Evolutionary conservation across 64 coral and sea anemone genomes (phyloP), one percentile per base, ranked within the genome.

Genomic region (Actinia tenebrosa): DNA sequence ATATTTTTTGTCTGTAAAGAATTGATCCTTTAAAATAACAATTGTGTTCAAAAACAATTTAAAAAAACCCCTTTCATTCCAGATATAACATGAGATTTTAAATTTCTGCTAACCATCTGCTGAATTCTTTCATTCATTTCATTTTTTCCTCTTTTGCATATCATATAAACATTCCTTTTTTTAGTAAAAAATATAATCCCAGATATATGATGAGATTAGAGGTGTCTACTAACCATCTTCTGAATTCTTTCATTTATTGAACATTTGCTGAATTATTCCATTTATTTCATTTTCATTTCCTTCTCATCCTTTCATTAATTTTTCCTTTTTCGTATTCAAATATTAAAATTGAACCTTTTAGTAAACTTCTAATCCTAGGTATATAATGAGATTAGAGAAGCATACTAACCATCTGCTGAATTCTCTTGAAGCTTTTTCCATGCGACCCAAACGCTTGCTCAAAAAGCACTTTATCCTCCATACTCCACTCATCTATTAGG

Each of bases 401-500:
- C 42, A n/a, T 63, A 75, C 97, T 95, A 25, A 99, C 97, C 77
- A 84, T 99, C 92, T 99, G 97, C 54, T 99, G 97, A 30, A 99
- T 95, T 69, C 93, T 92, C 47, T 95, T 99, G 75, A 99, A 99
- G 55, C 93, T 95, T 84, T 99, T 99, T 53, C 97, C 97, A 89
- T 99, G 97, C 45, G 97, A 99, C 87, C 93, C 93, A 52, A 95
- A 99, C 16, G 97, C 97, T 93, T 99, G 97, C 79, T 99, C 97
- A 91, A 99, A 99, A 16, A 99, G 89, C n/a, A 99, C 94, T 66
- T 99, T 99, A 80, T 99, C 97, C 90, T 99, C 97, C 93, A 99
- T 94, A 44, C 93, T 99, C 97, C 97, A 99, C 75, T 99, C 97
- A 93, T 99, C 97, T 99, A 60, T n/a, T 9, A 75, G n/a, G 26